Evolutionary conservation across 92 coral and sea anemone genomes (phyloP), one percentile per base, ranked within the genome.

Genomic region (Siderastrea radians): DNA sequence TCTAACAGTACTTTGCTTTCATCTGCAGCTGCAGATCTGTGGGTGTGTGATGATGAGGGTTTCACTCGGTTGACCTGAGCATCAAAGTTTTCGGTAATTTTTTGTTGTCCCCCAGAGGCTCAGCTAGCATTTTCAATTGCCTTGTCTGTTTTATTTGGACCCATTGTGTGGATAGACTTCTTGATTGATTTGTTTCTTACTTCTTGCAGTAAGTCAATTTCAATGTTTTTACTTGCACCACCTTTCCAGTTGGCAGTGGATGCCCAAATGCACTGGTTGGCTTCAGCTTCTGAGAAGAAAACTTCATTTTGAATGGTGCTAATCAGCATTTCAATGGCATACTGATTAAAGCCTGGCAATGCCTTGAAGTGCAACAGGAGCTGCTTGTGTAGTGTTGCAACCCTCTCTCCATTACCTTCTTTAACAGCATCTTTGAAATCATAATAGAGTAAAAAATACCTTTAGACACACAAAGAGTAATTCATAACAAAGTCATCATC

Each of bases 291-390:
- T 57, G 96, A 93, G 61, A 93, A 85, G 3, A 84, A 51, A 3
- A 64, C 88, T 58, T 74, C 63, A 63, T 84, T 84, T 54, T 84
- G 88, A 49, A 93, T 57, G 50, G 90, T 86, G 50, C 74, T 79
- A 17, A 93, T 85, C 43, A 90, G 75, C 96, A 83, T 90, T 49
- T 93, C 96, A 75, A 93, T 93, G 63, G 96, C 91, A 90, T 93
- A 93, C 4, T 84, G 84, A 76, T 73, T 70, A 44, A 50, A 84
- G 16, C 72, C 68, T 62, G 77, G 3, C 19, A 51, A 11, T 62
- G 77, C 71, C 86, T 90, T 90, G 78, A 93, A 93, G 64, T 82
- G 93, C 51, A 68, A 75, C 58, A 93, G 72, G 19, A 93, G 61
- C 79, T 86, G 88, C 78, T 93, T 93, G 59, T 90, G 93, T 16